phyloP scores from a whole-genome alignment of 2,797 vertebrate genomes.

The Coregonus ussuriensis region DNA sequence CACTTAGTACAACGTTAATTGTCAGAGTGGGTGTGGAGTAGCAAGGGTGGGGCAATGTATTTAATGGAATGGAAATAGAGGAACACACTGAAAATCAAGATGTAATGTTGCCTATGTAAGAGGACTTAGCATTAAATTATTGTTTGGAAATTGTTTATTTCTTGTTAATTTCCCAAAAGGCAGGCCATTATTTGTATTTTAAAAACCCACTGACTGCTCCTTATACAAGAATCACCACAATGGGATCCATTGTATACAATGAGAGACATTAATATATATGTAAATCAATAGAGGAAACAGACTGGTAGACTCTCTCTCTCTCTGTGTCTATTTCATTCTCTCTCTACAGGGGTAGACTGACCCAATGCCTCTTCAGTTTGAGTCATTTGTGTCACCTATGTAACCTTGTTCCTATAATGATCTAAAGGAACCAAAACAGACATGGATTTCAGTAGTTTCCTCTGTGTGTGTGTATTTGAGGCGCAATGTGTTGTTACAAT shows the following conservation, averaged over 20 bases:
- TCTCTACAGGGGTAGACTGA: not conserved
- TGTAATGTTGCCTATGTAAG: not conserved
- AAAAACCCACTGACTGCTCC: conserved; percentile 59
- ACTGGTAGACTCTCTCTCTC: conserved; percentile 42
- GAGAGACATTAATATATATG: conserved; percentile 71
- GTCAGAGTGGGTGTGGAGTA: conserved; percentile 39
- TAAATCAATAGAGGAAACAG: conserved; percentile 73
- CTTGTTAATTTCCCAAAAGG: not conserved
- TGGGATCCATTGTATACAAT: conserved; percentile 85
- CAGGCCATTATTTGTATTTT: too few species aligned
- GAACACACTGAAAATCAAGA: not conserved
- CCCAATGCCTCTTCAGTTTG: not conserved
- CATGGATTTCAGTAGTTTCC: conserved; percentile 53
- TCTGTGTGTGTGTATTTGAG: conserved; percentile 50
- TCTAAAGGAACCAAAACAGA: conserved; percentile 64
- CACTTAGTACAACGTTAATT: conserved; percentile 43
- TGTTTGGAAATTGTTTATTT: not conserved
- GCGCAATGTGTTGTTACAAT: conserved; percentile 40
- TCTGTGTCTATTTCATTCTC: conserved; percentile 12
- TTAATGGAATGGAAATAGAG: conserved; percentile 31
- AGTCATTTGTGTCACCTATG: conserved; percentile 66
- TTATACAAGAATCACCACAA: conserved; percentile 82
- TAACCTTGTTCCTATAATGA: conserved; percentile 63
- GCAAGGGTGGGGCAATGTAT: not conserved
- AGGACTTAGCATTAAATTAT: not conserved